Conservation (phyloP, 1,140 invertebrate genomes). For the Pseudomyrmex cubaensis region DNA sequence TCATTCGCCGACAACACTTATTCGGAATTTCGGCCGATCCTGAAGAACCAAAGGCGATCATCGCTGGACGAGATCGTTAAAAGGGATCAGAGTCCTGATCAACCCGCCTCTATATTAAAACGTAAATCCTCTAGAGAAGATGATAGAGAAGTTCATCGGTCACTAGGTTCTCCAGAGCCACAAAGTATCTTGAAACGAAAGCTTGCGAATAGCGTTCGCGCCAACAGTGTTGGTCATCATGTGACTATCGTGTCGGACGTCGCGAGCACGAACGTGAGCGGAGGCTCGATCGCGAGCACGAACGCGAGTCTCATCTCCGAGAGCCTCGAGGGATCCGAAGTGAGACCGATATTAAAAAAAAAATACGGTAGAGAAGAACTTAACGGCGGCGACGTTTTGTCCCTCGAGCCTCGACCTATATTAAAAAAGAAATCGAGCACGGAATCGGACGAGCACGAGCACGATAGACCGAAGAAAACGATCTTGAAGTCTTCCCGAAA, state of each 20-base stretch:
- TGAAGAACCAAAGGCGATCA: slow-evolving; percentile 89
- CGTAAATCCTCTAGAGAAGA: slow-evolving; percentile 88
- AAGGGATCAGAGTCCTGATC: slow-evolving; percentile 85
- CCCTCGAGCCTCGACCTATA: slow-evolving; percentile 87
- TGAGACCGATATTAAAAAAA: slow-evolving; percentile 93
- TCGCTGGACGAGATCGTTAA: slow-evolving; percentile 89
- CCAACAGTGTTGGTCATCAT: slow-evolving; percentile 86
- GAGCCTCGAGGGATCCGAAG: slow-evolving; percentile 86
- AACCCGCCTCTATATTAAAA: slow-evolving; percentile 89
- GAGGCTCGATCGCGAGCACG: slow-evolving; percentile 45
- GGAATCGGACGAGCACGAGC: slow-evolving; percentile 91
- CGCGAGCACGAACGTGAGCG: slow-evolving; percentile 87
- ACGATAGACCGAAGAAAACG: slow-evolving; percentile 89
- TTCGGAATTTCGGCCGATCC: slow-evolving; percentile 87
- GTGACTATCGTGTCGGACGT: slow-evolving; percentile 90
- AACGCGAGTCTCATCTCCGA: slow-evolving; percentile 45
- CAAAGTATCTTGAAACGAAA: slow-evolving; percentile 92
- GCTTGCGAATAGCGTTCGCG: slow-evolving; percentile 86
- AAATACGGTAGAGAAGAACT: slow-evolving; percentile 87
- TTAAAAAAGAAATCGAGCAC: slow-evolving; percentile 93
- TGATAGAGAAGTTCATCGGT: slow-evolving; percentile 85
- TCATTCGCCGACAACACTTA: slow-evolving; percentile 86
- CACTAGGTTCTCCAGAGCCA: slow-evolving; percentile 87
- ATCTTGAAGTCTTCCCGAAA: slow-evolving; percentile 92
- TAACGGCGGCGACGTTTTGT: slow-evolving; percentile 79